Evolutionary conservation across 2,797 vertebrate species (phyloP), one percentile per base, ranked within the genome.

Genomic region (Eulemur mongoz): DNA sequence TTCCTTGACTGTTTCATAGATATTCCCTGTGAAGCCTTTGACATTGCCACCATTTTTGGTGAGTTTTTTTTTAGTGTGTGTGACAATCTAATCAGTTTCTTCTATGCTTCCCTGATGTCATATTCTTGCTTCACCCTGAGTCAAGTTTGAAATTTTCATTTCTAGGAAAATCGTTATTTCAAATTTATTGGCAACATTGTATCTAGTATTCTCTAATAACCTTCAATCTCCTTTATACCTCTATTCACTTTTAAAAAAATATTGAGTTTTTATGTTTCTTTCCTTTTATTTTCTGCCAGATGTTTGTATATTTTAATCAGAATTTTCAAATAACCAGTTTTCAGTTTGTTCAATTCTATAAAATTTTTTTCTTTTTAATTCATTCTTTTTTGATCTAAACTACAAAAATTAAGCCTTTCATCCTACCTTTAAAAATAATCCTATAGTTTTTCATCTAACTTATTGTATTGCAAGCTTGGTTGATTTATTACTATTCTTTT

Each of bases 331-430:
- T 82, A 84, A 88, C 8, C 35, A 69, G 9, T 23, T 76, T 93
- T 95, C 78, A 94, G 50, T 88, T 82, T 89, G 80, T 87, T 89
- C 43, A 89, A 35, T 87, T 76, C 52, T 18, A 65, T 54, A 48
- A 35, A 50, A 32, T 54, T 82, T 78, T 45, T 40, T 72, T 23
- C 20, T 65, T 69, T 83, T 72, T 25, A 67, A 95, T 73, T 76
- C 20, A 50, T 94, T 95, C 38, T 90, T 85, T 80, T 93, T 93
- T 72, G 52, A 45, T 95, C 67, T 90, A 70, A 86, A 70, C 25
- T 65, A 40, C 52, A 61, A 79, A 96, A 65, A 87, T 92, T 59
- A 45, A 96, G 90, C 81, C 72, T 92, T 95, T 91, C 59, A 27
- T 85, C 67, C 32, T 81, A 25, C 48, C 91, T 88, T 79, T 45